Base-by-base conservation (phyloP, 2,888 invertebrate genomes). In the Merodon equestris region DNA sequence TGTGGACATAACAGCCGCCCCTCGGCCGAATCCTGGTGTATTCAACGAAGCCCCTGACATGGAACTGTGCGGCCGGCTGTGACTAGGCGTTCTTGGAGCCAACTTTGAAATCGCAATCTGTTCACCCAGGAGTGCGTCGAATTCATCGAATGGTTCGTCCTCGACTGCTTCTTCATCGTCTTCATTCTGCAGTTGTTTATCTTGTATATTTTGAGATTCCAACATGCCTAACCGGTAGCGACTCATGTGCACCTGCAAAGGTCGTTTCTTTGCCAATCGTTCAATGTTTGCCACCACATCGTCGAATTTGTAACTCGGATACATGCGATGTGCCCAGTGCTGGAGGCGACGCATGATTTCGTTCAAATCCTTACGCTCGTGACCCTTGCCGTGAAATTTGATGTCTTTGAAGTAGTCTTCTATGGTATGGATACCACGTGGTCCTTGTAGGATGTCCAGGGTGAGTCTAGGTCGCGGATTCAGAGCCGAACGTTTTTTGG, bases 301-400 rank as follows among this genome's bases (percentile, higher is more conserved):
- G 85, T 95, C 95, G 89, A 98, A 98, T 12, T 93, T 92, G 85
- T 94, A 94, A 85, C 94, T 96, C 0, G 98, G 98, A 89, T 94
- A 97, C 82, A 99, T 89, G 56, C 97, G 91, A 88, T 98, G 97
- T 0, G 94, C 94, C 98, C 98, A 99, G 86, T 98, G 96, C 84
- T 98, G 96, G 63, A 98, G 87, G 68, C 93, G 93, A 63, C 94
- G 93, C 90, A 99, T 91, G 0, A 98, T 90, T 75, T 92, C 88
- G 83, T 95, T 92, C 42, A 99, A 89, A 89, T 98, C 97, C 57
- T 93, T 91, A 82, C 92, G 93, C 88, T 98, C 98, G 86, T 94
- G 90, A 0, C 95, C 95, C 88, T 94, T 94, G 0, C 92, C 92
- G 87, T 92, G 92, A 84, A 95, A 95, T 86, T 94, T 94, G 12